A percentile compares a stretch with the other conserved stretches of the same genome.
Evolutionary conservation across 2,113 vertebrate species (phyloP).

Genomic region (Lasiurus borealis): DNA sequence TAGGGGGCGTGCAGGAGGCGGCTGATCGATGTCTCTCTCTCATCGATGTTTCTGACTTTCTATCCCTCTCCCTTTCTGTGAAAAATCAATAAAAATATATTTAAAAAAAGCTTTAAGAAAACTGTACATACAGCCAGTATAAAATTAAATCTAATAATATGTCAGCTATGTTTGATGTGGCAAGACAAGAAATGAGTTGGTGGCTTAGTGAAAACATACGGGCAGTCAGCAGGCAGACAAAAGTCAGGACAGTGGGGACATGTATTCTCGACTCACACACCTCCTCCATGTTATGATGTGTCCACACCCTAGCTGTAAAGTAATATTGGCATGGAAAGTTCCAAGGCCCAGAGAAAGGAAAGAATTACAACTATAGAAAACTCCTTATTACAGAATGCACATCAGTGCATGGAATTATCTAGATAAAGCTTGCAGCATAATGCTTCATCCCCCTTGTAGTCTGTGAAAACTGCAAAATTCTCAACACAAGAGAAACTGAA

Average conservation of each 20-base stretch:
- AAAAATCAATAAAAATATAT: too few relatives aligned
- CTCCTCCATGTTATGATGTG: neutral
- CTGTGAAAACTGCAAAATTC: neutral
- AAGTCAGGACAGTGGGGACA: too few relatives aligned
- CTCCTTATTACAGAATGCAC: neutral
- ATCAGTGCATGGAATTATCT: neutral
- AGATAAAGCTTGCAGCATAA: neutral
- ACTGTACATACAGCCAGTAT: neutral
- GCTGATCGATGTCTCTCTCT: too few relatives aligned
- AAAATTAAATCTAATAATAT: neutral
- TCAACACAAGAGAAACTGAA: neutral
- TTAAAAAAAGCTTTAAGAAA: too few relatives aligned
- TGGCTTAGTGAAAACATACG: neutral
- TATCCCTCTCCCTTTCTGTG: too few relatives aligned
- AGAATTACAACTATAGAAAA: neutral
- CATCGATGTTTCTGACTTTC: too few relatives aligned
- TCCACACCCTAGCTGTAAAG: neutral
- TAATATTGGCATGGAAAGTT: slow-evolving; percentile 6
- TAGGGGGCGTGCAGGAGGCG: too few relatives aligned
- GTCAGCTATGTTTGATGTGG: neutral
- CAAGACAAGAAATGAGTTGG: neutral
- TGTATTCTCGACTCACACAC: neutral
- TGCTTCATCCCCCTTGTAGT: neutral
- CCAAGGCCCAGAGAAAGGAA: neutral
- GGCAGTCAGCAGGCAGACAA: neutral